Conservation (phyloP, 2,888 invertebrate species). For the Artemia sp. region DNA sequence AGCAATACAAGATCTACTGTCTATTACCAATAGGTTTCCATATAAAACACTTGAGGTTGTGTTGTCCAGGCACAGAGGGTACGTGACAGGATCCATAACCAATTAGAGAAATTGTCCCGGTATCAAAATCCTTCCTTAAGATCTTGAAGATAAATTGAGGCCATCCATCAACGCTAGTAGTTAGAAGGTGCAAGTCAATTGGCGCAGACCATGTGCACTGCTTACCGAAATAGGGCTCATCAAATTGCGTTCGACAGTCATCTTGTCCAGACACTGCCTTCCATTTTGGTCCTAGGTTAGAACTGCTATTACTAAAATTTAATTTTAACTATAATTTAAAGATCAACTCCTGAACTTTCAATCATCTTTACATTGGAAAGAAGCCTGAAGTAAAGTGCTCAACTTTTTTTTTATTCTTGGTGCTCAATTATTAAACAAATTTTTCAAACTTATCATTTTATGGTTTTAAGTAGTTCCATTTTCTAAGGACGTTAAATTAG, state of each 20-base stretch:
- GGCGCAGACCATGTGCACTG: not conserved
- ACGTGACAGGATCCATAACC: conserved; percentile 7
- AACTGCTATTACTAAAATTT: too few species aligned
- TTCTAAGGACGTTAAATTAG: too few species aligned
- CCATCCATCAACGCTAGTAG: conserved; percentile 1
- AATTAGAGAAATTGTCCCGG: not conserved
- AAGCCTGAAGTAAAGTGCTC: too few species aligned
- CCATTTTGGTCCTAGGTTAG: not conserved
- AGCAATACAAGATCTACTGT: too few species aligned
- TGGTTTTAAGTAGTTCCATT: too few species aligned
- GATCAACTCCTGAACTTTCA: too few species aligned
- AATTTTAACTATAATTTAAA: too few species aligned
- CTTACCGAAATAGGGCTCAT: conserved; percentile 11
- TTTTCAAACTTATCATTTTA: too few species aligned
- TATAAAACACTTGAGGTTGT: not conserved
- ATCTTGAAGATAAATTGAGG: conserved; percentile 6
- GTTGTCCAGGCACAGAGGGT: not conserved
- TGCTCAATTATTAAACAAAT: too few species aligned
- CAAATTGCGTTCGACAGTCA: conserved; percentile 10
- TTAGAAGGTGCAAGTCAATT: not conserved
- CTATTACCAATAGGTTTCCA: conserved; percentile 9
- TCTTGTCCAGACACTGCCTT: not conserved
- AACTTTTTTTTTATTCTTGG: too few species aligned
- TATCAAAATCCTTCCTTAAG: not conserved
- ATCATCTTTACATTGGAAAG: too few species aligned